Base-by-base conservation (phyloP, 1,140 invertebrate genomes). In the Probaryconus sp. region DNA sequence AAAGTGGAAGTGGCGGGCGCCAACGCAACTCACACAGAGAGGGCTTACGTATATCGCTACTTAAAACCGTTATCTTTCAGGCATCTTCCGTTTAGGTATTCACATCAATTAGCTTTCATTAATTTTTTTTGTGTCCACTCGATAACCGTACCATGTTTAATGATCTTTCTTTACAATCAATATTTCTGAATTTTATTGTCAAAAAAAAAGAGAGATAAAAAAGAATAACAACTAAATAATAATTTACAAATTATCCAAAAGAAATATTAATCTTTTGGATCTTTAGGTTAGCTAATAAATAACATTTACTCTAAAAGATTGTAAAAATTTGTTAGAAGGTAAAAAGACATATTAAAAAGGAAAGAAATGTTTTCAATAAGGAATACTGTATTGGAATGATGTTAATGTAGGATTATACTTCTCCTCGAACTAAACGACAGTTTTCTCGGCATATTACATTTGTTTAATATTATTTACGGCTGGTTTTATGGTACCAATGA, bases 401-500 rank as follows among this genome's bases (percentile, higher is more conserved):
- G 3, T 30, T 35, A 26, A 45, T 4, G 7, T 24, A 7, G 7
- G 21, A 51, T 17, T 42, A 38, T 48, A 42, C 50, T 64, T 37
- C 6, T 7, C 18, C 7, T 40, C 35, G 21, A 13, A 65, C 68
- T 82, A 85, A 85, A 79, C 79, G 83, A 69, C 81, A 78, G 79
- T 85, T 84, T 84, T 81, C 78, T 68, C 69, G 50, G 43, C 74
- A 79, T 85, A 86, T 85, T 87, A 85, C 81, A 86, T 86, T 87
- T 86, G 85, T 87, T 87, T 85, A 85, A 86, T 86, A 86, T 87
- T 87, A 87, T 87, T 86, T 87, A 87, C 78, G 83, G 76, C 79
- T 78, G 76, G 75, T 82, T 87, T 87, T 87, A 87, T 80, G 85
- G 85, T 56, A 63, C 65, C 81, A 84, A 85, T 85, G 85, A 85